These are phyloP conservation scores for Zaprionus africanus DNA, from an alignment of 1,140 invertebrate species.

Conservation along the genomic window DNA sequence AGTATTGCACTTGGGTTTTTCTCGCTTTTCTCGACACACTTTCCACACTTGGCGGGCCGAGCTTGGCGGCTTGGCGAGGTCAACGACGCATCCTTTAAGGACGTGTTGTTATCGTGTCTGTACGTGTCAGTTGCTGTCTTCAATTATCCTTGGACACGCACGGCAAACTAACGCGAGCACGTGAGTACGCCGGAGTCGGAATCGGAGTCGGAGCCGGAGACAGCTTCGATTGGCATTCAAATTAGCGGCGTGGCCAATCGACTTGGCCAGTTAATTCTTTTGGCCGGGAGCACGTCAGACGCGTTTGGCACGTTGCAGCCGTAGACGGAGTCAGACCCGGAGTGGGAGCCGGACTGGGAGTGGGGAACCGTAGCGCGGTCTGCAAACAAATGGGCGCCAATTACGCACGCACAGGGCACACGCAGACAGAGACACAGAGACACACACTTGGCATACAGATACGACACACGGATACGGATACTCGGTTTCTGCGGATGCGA, in stretches of 20 bases:
- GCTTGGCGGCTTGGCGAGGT: constrained; percentile 40
- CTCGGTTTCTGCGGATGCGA: constrained; percentile 11
- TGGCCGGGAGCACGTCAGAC: constrained; percentile 46
- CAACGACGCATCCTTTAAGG: constrained; percentile 67
- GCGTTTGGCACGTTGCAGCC: constrained; percentile 58
- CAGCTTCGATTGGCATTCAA: constrained; percentile 75
- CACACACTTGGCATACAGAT: constrained; percentile 21
- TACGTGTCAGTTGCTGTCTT: constrained; percentile 69
- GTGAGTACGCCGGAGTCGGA: constrained; percentile 12
- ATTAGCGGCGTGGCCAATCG: constrained; percentile 56
- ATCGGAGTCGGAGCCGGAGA: constrained; percentile 30
- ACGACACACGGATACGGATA: constrained; percentile 31
- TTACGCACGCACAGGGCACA: constrained; percentile 68
- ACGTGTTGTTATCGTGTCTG: constrained; percentile 21
- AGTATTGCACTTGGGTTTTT: constrained; percentile 63
- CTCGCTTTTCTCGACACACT: constrained; percentile 42
- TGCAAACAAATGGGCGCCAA: constrained; percentile 71
- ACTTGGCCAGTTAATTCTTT: constrained; percentile 68
- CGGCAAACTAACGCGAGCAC: constrained; percentile 32
- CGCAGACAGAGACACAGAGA: constrained; percentile 10
- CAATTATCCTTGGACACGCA: constrained; percentile 72
- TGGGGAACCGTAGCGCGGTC: constrained; percentile 26
- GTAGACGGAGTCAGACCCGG: neutral
- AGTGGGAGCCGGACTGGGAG: neutral
- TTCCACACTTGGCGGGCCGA: no score